These are phyloP conservation scores for Sebastes ruberrimus DNA, from an alignment of 2,797 vertebrate genomes.

Conservation along the genomic window DNA sequence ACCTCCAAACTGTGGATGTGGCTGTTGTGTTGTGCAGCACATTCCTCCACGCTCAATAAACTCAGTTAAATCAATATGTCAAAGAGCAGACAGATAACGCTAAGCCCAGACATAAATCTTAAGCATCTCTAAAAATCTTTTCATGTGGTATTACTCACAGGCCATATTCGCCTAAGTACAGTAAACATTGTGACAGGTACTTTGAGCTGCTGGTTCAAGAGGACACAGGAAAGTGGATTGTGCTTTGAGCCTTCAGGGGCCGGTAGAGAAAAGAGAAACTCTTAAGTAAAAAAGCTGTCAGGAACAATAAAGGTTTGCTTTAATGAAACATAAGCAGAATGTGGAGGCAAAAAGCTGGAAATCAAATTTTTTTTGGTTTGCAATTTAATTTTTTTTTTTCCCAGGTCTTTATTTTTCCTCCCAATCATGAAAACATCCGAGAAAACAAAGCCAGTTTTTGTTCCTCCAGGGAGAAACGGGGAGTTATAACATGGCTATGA, in stretches of 20 bases:
- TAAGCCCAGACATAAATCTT: constrained; percentile 78
- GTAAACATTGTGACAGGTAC: constrained; percentile 79
- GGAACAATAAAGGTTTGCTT: constrained; percentile 56
- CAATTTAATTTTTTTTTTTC: background rate
- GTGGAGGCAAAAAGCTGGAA: constrained; percentile 18
- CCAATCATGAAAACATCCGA: constrained; percentile 11
- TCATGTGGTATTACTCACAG: constrained; percentile 73
- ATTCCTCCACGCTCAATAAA: constrained; percentile 84
- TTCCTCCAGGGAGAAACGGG: constrained; percentile 13
- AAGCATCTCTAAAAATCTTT: constrained; percentile 75
- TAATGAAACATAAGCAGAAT: constrained; percentile 58
- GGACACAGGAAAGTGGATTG: constrained; percentile 68
- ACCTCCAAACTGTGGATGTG: constrained; percentile 41
- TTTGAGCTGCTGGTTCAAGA: constrained; percentile 74
- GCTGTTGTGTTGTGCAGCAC: constrained; percentile 53
- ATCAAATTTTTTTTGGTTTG: background rate
- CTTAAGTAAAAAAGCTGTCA: constrained; percentile 47
- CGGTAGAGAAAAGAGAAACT: constrained; percentile 37
- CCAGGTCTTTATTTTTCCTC: background rate
- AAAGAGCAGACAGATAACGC: constrained; percentile 76
- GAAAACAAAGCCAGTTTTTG: constrained; percentile 6
- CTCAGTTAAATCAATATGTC: constrained; percentile 75
- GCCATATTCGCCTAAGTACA: constrained; percentile 75
- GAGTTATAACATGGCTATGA: constrained; percentile 20
- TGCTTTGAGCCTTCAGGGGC: constrained; percentile 35